Evolutionary conservation across 2,797 vertebrate species (phyloP), one percentile per base, ranked within the genome.

Genomic region (Falco rusticolus): DNA sequence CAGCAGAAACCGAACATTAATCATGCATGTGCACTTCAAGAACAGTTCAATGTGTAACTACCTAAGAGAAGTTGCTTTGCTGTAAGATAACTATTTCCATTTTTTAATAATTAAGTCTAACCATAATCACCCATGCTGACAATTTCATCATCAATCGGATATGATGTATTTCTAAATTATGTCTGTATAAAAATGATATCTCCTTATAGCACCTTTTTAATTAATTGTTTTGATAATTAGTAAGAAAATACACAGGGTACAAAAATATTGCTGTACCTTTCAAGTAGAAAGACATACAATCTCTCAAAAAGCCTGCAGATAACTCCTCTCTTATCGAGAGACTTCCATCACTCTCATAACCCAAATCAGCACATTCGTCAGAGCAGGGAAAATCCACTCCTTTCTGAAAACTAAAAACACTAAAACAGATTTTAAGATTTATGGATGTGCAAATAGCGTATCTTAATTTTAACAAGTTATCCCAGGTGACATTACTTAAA

Each of bases 21-120:
- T 26, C 26, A 39, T 0, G 1, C 0, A 0, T 6, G 1, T 5
- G 12, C 12, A 66, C 16, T 33, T 39, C 14, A 45, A 43, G 43
- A 79, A 51, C 39, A 88, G n/a, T n/a, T 84, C 31, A 56, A 53
- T 21, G 75, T 6, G 8, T 45, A 71, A 25, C 28, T 53, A 70
- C 13, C 74, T 41, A 65, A 63, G 89, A 80, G 43, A 82, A 59
- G 8, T 17, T 77, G 20, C 15, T 80, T 65, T 65, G 16, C 45
- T 79, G 84, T 66, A 84, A 75, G 29, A 75, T 17, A 66, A 39
- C 21, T 31, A 50, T 80, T 43, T 54, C 28, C 0, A 33, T 17
- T 69, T 68, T 69, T 81, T 43, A 54, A 65, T 83, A 70, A 90
- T 33, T 34, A 78, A 84, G 24, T 53, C 24, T 59, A 68, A 51